Evolutionary conservation across 92 coral and sea anemone genomes (phyloP), one percentile per base, ranked within the genome.

Genomic region (Scolanthus callimorphus): DNA sequence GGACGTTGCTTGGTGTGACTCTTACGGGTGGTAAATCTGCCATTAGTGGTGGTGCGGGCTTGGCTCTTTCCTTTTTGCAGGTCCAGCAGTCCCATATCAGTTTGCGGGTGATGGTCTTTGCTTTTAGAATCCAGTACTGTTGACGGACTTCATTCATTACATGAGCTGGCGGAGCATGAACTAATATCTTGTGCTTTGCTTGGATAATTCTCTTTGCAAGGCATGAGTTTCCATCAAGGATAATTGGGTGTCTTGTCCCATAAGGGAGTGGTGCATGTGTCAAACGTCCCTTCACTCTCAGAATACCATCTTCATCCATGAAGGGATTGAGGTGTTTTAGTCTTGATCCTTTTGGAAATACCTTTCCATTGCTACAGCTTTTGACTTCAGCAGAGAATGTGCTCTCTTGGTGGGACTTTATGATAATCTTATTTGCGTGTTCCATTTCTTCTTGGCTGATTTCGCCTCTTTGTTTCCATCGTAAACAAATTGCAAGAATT

Each of bases 71-170:
- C 41, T 45, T 44, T 39, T 55, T 63, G 38, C 83, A 82, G 46
- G 49, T 49, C 47, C 63, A 51, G 48, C 81, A 73, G 23, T 21
- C 48, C 29, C 38, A 34, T 1, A 47, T 22, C n/a, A 63, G 17
- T 60, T 58, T 47, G n/a, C 46, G 45, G 3, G 44, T 66, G 6
- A 63, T 28, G 13, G 62, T 27, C 11, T 76, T 70, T 13, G 51
- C 59, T 25, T 70, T 60, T 2, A 82, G 45, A 39, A 62, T 69
- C 79, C 83, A 82, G 22, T 46, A 63, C 39, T 75, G 63, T 60
- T 63, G 89, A 46, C 78, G 67, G 25, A 80, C 25, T 24, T 71
- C 81, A 6, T 80, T 73, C 29, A 73, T 52, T 25, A 73, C 81
- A 25, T 80, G 74, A 4, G 43, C 59, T 20, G 53, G 62, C n/a